Percentiles rank a stretch among this genome's conserved stretches.
Conservation (phyloP, 2,797 vertebrate species). For the Falco rusticolus region DNA sequence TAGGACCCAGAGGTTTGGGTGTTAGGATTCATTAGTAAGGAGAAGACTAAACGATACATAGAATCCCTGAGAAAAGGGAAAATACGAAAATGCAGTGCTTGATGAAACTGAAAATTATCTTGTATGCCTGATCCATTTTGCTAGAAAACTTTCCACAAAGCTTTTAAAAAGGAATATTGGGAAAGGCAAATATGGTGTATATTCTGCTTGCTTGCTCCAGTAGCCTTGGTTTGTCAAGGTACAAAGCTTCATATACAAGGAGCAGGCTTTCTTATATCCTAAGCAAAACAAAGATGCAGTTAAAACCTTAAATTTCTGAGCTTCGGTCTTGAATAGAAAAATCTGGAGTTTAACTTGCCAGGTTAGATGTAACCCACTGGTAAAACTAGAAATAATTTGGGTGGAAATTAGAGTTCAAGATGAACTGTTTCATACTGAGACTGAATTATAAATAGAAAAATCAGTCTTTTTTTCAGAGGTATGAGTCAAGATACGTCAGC, state of each 20-base stretch:
- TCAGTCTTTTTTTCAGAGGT: neutral
- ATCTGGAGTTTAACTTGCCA: neutral
- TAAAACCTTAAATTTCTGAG: neutral
- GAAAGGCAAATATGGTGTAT: neutral
- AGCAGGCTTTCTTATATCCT: neutral
- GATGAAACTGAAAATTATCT: neutral
- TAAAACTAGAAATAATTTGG: neutral
- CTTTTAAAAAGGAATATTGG: neutral
- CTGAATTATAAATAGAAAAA: neutral
- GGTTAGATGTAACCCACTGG: neutral
- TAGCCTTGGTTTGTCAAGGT: neutral
- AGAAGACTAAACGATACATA: neutral
- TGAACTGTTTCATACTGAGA: neutral
- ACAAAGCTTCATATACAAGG: neutral
- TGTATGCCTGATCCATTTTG: rapidly evolving
- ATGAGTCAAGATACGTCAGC: neutral
- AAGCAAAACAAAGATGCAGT: neutral
- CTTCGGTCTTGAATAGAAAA: neutral
- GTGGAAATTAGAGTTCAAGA: neutral
- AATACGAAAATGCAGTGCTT: neutral
- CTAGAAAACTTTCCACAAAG: neutral
- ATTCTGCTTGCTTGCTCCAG: neutral
- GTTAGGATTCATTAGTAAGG: neutral
- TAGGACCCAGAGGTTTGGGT: neutral
- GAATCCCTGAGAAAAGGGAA: neutral